Conservation (phyloP, 2,113 vertebrate genomes). For the Python bivittatus region DNA sequence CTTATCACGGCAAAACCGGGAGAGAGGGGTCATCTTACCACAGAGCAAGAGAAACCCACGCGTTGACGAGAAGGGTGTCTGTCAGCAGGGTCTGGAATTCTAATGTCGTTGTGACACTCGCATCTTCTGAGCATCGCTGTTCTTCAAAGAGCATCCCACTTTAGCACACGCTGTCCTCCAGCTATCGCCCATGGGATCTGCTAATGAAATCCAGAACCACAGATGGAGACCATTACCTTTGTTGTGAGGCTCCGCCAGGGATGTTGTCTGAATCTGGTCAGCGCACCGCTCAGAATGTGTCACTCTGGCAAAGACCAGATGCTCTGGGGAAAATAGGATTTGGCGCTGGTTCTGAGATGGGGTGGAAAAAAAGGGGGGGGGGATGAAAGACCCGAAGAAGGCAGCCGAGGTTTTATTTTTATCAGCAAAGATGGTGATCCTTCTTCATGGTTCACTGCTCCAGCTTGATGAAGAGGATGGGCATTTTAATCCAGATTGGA, state of each 20-base stretch:
- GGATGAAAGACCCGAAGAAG: not conserved
- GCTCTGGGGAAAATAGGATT: not conserved
- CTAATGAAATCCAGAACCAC: conserved; percentile 31
- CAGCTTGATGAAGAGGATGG: too few species aligned
- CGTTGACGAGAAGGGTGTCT: not conserved
- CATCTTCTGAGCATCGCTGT: not conserved
- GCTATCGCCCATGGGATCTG: conserved; percentile 21
- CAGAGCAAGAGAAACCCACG: not conserved
- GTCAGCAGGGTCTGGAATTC: not conserved
- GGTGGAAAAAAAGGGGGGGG: not conserved
- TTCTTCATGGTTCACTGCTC: too few species aligned
- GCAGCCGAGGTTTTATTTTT: too few species aligned
- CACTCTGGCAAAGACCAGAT: not conserved
- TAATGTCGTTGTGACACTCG: not conserved
- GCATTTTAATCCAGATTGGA: too few species aligned
- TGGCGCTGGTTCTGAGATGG: too few species aligned
- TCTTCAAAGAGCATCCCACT: conserved; percentile 9
- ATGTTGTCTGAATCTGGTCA: conserved; percentile 2
- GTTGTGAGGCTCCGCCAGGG: conserved; percentile 21
- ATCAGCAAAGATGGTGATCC: not conserved
- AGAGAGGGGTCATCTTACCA: too few species aligned
- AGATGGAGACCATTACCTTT: conserved; percentile 41
- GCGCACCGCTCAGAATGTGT: not conserved
- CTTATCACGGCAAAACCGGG: too few species aligned
- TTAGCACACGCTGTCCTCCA: not conserved